Percentiles rank a stretch among this genome's conserved stretches.
Conservation (phyloP, 1,140 invertebrate genomes). For the Drosophila lacteicornis region DNA sequence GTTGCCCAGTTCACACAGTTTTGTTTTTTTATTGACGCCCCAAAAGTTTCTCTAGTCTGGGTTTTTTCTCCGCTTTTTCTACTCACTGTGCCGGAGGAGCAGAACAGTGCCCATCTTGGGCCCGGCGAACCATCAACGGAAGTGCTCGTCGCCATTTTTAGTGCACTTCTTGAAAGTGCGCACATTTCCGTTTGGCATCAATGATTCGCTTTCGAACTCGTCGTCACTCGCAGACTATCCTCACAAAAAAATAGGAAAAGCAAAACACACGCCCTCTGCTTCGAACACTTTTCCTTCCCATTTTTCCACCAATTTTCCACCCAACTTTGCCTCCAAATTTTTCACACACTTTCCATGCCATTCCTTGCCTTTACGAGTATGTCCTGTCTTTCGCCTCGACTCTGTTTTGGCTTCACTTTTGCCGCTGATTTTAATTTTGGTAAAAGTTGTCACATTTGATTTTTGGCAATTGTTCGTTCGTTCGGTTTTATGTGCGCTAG, state of each 20-base stretch:
- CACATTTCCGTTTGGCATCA: conserved; percentile 83
- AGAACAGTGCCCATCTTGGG: conserved; percentile 39
- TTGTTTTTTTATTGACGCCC: conserved; percentile 12
- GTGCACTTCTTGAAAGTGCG: conserved; percentile 81
- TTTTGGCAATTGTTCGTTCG: conserved; percentile 81
- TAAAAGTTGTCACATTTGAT: conserved; percentile 83
- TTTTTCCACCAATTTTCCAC: neutral
- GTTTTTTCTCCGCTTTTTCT: neutral
- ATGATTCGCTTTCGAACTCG: conserved; percentile 62
- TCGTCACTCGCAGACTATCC: neutral
- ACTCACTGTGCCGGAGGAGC: conserved; percentile 20
- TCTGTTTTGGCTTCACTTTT: conserved; percentile 62
- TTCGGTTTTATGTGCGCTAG: conserved; percentile 74
- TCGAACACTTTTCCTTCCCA: neutral
- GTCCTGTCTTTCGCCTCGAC: neutral
- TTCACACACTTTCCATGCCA: conserved; percentile 10
- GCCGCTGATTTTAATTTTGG: conserved; percentile 81
- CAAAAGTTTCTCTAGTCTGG: conserved; percentile 7
- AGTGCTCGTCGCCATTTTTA: conserved; percentile 83
- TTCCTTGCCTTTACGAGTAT: conserved; percentile 12
- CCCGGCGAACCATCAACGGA: conserved; percentile 67
- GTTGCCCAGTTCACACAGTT: conserved; percentile 8
- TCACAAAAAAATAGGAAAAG: no score
- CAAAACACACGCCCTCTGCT: no score
- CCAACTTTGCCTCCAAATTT: neutral